These are phyloP conservation scores for Antrozous pallidus DNA, from an alignment of 2,797 vertebrate species.

Conservation along the genomic window DNA sequence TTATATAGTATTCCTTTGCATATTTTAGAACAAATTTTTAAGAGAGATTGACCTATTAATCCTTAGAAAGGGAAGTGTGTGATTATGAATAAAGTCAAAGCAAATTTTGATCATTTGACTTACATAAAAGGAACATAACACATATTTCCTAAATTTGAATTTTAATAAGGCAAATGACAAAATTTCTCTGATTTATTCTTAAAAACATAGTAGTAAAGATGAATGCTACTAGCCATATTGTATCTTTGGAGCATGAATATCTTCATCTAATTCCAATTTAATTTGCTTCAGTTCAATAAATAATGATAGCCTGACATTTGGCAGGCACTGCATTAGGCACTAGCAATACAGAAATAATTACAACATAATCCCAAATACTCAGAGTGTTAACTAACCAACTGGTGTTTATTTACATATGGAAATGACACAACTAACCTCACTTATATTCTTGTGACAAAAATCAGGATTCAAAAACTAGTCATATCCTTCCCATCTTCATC, in stretches of 20 bases:
- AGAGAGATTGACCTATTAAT: not conserved
- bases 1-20: not conserved
- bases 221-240: not conserved
- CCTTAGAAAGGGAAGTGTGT: not conserved
- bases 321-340: not conserved
- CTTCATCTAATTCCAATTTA: not conserved
- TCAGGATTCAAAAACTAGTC: not conserved
- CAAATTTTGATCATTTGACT: not conserved
- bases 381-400: not conserved
- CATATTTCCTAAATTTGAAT: not conserved
- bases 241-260: not conserved
- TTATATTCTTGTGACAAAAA: constrained; percentile 28
- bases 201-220: constrained; percentile 10
- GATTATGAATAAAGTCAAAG: not conserved
- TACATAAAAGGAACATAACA: not conserved
- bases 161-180: not conserved
- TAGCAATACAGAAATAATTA: not conserved
- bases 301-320: not conserved
- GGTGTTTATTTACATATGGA: not conserved
- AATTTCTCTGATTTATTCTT: not conserved
- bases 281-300: not conserved
- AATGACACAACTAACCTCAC: not conserved
- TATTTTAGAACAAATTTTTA: constrained; percentile 17
- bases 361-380: not conserved
- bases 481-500: not conserved